Percentiles rank a stretch among this genome's conserved stretches.
Conservation (phyloP, 1,140 invertebrate species). For the Lamellibrachia luymesi region DNA sequence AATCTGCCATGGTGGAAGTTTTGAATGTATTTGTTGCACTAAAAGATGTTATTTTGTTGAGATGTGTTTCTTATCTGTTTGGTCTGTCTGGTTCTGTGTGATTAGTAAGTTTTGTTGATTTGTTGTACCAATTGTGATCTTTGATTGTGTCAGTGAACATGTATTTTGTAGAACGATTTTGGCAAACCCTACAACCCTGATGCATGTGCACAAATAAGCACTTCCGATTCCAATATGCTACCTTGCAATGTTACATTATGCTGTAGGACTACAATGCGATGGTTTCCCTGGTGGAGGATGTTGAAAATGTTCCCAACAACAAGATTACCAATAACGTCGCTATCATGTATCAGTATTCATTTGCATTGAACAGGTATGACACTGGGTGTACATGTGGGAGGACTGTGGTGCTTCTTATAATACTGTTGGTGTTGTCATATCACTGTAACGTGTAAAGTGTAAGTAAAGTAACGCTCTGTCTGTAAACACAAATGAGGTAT, state of each 20-base stretch:
- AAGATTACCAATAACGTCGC: constrained; percentile 85
- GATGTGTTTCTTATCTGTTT: too few relatives aligned
- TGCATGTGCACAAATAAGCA: too few relatives aligned
- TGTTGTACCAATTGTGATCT: too few relatives aligned
- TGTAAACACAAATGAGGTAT: too few relatives aligned
- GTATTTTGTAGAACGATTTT: too few relatives aligned
- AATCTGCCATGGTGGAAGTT: too few relatives aligned
- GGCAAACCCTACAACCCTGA: too few relatives aligned
- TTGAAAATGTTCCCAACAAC: constrained; percentile 88
- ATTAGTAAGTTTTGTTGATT: too few relatives aligned
- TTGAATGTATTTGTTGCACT: too few relatives aligned
- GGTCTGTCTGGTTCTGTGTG: too few relatives aligned
- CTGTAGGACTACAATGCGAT: constrained; percentile 94
- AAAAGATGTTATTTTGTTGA: too few relatives aligned
- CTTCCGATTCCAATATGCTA: neutral
- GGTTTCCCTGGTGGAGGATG: constrained; percentile 93
- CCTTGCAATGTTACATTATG: neutral
- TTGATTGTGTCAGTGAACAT: too few relatives aligned
- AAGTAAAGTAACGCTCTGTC: neutral
- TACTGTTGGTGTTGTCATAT: neutral
- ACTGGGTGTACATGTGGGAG: neutral
- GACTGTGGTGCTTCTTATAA: neutral
- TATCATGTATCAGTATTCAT: constrained; percentile 92
- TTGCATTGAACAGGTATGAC: constrained; percentile 85
- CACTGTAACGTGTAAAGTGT: neutral